Evolutionary conservation across 2,797 vertebrate genomes (phyloP).

Genomic region (Phyllotis vaccarum): DNA sequence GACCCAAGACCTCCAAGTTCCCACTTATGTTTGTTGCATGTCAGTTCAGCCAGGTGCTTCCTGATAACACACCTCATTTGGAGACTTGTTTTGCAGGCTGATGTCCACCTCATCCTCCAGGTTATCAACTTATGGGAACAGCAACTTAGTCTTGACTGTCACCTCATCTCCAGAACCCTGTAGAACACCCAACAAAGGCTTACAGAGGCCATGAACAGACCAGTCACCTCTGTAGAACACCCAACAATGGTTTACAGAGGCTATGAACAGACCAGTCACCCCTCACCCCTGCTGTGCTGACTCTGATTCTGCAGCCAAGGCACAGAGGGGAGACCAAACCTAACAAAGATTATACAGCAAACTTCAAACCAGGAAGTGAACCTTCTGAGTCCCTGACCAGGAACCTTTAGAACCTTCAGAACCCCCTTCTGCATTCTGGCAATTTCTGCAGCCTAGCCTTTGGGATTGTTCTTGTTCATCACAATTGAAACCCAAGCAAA

Average conservation of each 20-base stretch:
- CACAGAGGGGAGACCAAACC: background rate
- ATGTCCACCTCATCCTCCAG: background rate
- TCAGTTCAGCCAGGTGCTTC: fast-evolving
- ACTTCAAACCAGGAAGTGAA: background rate
- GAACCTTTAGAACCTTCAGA: background rate
- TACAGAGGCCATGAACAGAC: background rate
- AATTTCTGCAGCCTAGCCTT: background rate
- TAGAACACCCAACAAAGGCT: background rate
- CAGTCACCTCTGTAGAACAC: background rate
- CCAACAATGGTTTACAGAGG: background rate
- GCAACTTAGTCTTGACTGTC: background rate
- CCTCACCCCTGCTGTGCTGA: too few species aligned
- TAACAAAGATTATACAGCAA: background rate
- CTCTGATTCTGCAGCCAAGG: background rate
- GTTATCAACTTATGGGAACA: background rate
- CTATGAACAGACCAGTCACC: background rate
- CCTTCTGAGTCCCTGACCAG: background rate
- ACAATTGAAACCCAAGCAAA: background rate
- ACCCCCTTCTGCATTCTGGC: background rate
- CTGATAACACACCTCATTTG: background rate
- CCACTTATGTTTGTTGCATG: background rate
- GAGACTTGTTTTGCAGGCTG: background rate
- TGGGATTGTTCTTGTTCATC: background rate
- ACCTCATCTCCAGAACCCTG: background rate
- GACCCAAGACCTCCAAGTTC: background rate